Evolutionary conservation across 2,797 vertebrate genomes (phyloP).

Genomic region (Fringilla coelebs): DNA sequence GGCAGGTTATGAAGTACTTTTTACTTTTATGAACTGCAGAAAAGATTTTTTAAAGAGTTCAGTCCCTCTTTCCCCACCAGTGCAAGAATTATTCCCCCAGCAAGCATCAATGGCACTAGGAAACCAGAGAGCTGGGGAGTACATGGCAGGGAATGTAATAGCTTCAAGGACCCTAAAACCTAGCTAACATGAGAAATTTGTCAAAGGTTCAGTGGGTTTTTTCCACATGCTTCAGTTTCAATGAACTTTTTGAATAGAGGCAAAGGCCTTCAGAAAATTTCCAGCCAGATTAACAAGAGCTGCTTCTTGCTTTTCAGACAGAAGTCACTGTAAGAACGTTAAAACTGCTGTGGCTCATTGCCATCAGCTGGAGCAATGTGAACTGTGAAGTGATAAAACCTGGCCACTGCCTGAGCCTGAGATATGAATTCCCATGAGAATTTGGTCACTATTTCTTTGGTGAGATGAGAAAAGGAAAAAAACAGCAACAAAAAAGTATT

Average conservation of each 20-base stretch:
- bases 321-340: not conserved
- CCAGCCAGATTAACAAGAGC: not conserved
- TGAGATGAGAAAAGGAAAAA: fast-evolving
- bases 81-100: not conserved
- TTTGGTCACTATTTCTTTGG: not conserved
- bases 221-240: not conserved
- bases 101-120: not conserved
- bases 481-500: fast-evolving
- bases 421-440: not conserved
- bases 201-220: not conserved
- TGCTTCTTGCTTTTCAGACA: not conserved
- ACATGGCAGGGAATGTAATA: not conserved
- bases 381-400: not conserved
- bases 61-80: not conserved
- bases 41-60: not conserved
- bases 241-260: not conserved
- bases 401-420: not conserved
- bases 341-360: not conserved
- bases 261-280: not conserved
- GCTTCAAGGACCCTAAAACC: not conserved
- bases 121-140: not conserved
- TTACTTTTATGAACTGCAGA: not conserved
- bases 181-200: not conserved
- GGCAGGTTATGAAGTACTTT: not conserved
- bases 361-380: not conserved